Percentiles rank a stretch among this genome's conserved stretches.
Conservation (phyloP, 1,140 invertebrate genomes). For the Halesus radiatus region DNA sequence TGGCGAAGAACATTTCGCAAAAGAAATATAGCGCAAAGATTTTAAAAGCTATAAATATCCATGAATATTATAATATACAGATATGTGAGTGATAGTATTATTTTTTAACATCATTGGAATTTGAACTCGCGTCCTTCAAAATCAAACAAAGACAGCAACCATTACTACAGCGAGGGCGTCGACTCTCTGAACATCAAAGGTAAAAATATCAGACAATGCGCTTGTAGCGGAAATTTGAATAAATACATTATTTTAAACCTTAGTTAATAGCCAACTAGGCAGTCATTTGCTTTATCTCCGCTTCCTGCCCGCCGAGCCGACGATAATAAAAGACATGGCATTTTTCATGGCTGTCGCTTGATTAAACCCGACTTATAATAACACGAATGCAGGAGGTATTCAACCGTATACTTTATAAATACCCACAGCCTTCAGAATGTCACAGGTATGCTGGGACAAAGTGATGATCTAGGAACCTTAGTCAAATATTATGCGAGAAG, state of each 20-base stretch:
- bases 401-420: neutral
- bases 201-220: conserved; percentile 22
- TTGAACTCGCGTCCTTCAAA: too few relatives aligned
- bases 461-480: neutral
- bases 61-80: too few relatives aligned
- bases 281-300: conserved; percentile 36
- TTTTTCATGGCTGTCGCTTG: conserved; percentile 32
- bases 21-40: too few relatives aligned
- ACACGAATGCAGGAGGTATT: conserved; percentile 15
- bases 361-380: conserved; percentile 32
- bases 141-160: neutral
- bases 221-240: conserved; percentile 34
- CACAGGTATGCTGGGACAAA: neutral
- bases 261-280: conserved; percentile 26
- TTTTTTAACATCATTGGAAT: too few relatives aligned
- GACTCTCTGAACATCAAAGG: neutral
- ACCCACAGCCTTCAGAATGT: conserved; percentile 4
- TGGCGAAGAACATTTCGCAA: too few relatives aligned
- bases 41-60: too few relatives aligned
- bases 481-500: neutral
- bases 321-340: conserved; percentile 40
- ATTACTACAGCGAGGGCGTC: neutral
- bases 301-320: conserved; percentile 35
- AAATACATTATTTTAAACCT: conserved; percentile 20
- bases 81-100: too few relatives aligned